Base-by-base conservation (phyloP, 2,113 vertebrate genomes). In the Asarcornis scutulata region DNA sequence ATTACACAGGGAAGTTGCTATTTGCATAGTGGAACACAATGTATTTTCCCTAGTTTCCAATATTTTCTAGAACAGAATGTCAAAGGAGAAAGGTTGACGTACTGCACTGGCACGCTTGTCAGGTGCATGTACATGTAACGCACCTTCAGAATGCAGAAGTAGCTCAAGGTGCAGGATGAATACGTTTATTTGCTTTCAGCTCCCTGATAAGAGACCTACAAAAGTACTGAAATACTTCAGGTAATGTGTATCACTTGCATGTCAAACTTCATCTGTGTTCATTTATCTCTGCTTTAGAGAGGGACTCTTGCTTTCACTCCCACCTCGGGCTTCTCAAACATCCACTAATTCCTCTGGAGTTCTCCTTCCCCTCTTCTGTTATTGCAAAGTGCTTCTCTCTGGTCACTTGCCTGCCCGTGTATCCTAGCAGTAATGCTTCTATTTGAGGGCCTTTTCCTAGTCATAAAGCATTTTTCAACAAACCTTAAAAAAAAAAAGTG, bases 21-120 rank as follows among this genome's bases (percentile, higher is more conserved):
- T 96, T 96, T 95, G 69, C 66, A 69, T 78, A 74, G 73, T 86
- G 82, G 95, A 95, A 96, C 90, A 75, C 9, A 4, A 46, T 95
- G 92, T 94, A 48, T 97, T 94, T 95, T 95, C n/a, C 73, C 17
- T 68, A n/a, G 12, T 86, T 96, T 88, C 56, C 67, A 72, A 52
- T 52, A 4, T 26, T 72, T 88, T 96, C 75, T 79, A 86, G 73
- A 92, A 62, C 77, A 93, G 74, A 53, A 71, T 0, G 0, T 46
- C 74, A 67, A 53, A 85, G 91, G 79, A 75, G 83, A 79, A 68
- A 67, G 34, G 60, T 83, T 93, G 42, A 9, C 1, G 1, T 64
- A 13, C 34, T 52, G 17, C 55, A 12, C 29, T 88, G 71, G 46
- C 84, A 18, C 7, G 6, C n/a, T 71, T 48, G 68, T 50, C 66